phyloP scores from a whole-genome alignment of 2,113 vertebrate genomes.

The Pseudorectes ferrugineus region DNA sequence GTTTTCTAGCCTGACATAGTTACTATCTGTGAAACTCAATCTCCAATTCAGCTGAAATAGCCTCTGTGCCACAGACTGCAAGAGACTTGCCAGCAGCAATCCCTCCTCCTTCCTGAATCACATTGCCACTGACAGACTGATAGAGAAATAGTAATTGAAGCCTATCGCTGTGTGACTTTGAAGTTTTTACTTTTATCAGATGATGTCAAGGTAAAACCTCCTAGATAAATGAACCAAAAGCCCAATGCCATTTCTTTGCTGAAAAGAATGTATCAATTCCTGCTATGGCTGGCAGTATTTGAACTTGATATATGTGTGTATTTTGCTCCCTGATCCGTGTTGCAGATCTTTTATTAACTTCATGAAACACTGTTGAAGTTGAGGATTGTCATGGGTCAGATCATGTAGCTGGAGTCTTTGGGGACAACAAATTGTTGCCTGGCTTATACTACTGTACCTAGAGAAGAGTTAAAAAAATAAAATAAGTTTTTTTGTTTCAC shows the following conservation, averaged over 20 bases:
- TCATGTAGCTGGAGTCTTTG: background rate
- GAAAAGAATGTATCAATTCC: background rate
- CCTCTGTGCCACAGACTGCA: background rate
- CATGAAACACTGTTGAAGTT: background rate
- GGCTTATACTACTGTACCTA: background rate
- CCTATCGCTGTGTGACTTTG: background rate
- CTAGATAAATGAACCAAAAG: background rate
- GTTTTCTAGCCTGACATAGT: background rate
- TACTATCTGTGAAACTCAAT: background rate
- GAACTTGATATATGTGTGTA: background rate
- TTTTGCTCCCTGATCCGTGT: background rate
- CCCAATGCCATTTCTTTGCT: background rate
- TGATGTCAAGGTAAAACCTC: background rate
- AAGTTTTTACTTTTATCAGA: constrained; percentile 23
- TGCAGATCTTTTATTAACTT: background rate
- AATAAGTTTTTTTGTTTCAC: background rate
- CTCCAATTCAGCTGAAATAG: background rate
- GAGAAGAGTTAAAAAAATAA: background rate
- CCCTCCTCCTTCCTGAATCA: background rate
- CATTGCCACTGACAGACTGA: background rate
- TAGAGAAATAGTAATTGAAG: background rate
- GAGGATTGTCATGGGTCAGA: background rate
- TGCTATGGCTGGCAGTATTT: background rate
- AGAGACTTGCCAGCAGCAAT: background rate
- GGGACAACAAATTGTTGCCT: background rate